These are phyloP conservation scores for Anguilla megastoma DNA, from an alignment of 2,797 vertebrate species.

Conservation along the genomic window DNA sequence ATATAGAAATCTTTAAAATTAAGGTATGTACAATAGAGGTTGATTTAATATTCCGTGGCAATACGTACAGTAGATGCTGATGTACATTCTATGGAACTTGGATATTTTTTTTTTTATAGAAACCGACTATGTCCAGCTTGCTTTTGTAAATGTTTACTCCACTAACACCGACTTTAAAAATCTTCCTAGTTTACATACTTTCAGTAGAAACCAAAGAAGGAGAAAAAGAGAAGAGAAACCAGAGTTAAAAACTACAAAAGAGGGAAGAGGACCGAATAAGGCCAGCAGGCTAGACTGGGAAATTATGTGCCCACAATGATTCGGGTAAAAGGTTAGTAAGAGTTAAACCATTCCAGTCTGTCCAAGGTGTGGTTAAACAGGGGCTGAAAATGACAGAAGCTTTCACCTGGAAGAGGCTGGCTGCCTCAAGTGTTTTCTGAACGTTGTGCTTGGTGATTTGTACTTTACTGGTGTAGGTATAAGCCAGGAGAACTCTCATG, in stretches of 20 bases:
- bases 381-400: not conserved
- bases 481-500: slow-evolving; percentile 88
- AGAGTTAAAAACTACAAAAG: not conserved
- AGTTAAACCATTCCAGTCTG: not conserved
- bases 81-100: not conserved
- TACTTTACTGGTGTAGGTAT: slow-evolving; percentile 92
- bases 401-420: slow-evolving; percentile 93
- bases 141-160: not conserved
- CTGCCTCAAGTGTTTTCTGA: slow-evolving; percentile 90
- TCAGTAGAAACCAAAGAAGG: not conserved
- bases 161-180: not conserved
- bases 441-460: slow-evolving; percentile 90
- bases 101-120: not conserved
- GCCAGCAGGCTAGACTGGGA: not conserved
- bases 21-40: not conserved
- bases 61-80: not conserved
- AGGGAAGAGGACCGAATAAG: not conserved
- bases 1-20: not conserved
- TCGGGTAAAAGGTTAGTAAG: not conserved
- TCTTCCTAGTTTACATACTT: not conserved
- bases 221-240: slow-evolving; percentile 6
- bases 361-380: not conserved
- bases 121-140: not conserved
- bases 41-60: too few species aligned
- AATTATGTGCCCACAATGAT: not conserved